These are phyloP conservation scores for Trilocha varians DNA, from an alignment of 2,888 invertebrate genomes.

Conservation along the genomic window DNA sequence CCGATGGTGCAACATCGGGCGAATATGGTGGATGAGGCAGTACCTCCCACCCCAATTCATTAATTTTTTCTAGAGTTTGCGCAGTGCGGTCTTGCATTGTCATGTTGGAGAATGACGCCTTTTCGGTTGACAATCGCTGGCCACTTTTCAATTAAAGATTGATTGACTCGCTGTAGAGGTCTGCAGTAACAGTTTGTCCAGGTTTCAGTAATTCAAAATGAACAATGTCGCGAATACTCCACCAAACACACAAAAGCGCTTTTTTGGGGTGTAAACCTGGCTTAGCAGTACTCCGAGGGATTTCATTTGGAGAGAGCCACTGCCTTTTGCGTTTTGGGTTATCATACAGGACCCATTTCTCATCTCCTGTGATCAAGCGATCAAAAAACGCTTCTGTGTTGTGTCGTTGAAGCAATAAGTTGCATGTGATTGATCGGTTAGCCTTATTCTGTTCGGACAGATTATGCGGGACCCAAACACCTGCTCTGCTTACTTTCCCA, in stretches of 20 bases:
- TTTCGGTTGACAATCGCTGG: not conserved
- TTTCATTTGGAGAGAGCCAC: no score
- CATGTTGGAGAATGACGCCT: slow-evolving; percentile 2
- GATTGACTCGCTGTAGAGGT: not conserved
- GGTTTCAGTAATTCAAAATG: not conserved
- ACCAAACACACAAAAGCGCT: no score
- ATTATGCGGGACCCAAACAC: slow-evolving; percentile 6
- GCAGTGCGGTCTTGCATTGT: not conserved
- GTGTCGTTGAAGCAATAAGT: slow-evolving; percentile 16
- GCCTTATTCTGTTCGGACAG: slow-evolving; percentile 4
- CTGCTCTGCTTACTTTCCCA: slow-evolving; percentile 5
- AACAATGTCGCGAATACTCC: no score
- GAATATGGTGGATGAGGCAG: not conserved
- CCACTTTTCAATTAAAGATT: not conserved
- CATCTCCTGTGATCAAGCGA: no score
- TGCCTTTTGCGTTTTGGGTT: no score
- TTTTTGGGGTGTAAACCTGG: no score
- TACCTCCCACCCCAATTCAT: not conserved
- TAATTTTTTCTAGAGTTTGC: not conserved
- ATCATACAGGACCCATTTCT: no score
- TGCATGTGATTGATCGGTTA: slow-evolving; percentile 3
- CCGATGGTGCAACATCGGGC: not conserved
- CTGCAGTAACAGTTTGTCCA: not conserved
- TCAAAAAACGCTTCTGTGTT: not conserved
- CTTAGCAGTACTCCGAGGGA: no score